Evolutionary conservation across 2,113 vertebrate genomes (phyloP).

Genomic region (Mugil cephalus): DNA sequence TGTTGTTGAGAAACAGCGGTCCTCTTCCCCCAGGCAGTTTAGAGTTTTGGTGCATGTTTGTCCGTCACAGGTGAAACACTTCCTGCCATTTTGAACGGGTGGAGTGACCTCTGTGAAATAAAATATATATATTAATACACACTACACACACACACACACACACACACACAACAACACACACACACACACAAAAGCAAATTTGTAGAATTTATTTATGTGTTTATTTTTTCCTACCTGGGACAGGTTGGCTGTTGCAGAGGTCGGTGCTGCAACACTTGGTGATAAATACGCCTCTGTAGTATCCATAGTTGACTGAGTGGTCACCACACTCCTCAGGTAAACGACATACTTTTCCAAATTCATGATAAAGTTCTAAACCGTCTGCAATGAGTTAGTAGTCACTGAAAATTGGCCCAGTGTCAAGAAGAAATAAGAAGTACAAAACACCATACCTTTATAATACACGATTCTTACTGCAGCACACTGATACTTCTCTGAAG

Average conservation of each 20-base stretch:
- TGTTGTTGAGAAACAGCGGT: no score
- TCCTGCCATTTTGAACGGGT: no score
- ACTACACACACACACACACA: no score
- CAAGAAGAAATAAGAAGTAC: neutral
- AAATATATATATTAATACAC: no score
- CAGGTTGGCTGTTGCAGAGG: conserved; percentile 40
- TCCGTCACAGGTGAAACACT: no score
- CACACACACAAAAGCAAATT: no score
- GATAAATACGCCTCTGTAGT: accelerated
- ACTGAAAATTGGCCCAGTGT: neutral
- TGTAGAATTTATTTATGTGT: no score
- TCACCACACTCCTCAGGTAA: conserved; percentile 12
- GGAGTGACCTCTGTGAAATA: neutral
- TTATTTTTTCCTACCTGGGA: conserved; percentile 35
- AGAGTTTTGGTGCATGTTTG: no score
- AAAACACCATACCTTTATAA: conserved; percentile 19
- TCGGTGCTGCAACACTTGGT: conserved; percentile 49
- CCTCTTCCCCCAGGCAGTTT: no score
- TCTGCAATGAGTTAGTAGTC: conserved; percentile 25
- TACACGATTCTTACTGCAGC: neutral
- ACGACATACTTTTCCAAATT: no score
- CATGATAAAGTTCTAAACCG: neutral
- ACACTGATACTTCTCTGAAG: neutral
- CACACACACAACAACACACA: no score
- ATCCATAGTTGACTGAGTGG: conserved; percentile 34